Evolutionary conservation across 2,797 vertebrate genomes (phyloP).

Genomic region (Enteromius fasciolatus): DNA sequence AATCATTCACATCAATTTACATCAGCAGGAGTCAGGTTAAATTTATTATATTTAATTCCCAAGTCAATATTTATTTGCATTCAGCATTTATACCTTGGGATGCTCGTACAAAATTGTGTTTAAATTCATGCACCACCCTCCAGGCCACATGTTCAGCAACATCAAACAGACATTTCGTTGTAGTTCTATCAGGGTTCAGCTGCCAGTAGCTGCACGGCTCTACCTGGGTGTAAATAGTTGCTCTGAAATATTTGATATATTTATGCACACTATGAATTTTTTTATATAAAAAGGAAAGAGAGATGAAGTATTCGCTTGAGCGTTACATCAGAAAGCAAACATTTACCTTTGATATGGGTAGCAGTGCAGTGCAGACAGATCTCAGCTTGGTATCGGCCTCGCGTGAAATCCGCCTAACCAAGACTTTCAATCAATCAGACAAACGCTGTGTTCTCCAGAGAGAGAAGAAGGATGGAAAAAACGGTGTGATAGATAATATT

Average conservation of each 20-base stretch:
- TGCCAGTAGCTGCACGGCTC: too few species aligned
- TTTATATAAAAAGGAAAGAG: neutral
- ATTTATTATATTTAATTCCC: neutral
- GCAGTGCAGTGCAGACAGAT: neutral
- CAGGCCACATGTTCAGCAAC: neutral
- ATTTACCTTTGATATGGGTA: conserved; percentile 22
- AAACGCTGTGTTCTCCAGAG: neutral
- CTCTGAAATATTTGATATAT: conserved; percentile 19
- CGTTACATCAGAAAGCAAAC: conserved; percentile 5
- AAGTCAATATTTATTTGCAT: neutral
- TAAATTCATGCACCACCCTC: neutral
- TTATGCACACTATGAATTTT: neutral
- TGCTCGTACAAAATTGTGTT: neutral
- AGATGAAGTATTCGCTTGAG: conserved; percentile 6
- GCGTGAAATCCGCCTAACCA: conserved; percentile 4
- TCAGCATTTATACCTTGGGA: neutral
- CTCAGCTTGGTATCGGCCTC: conserved; percentile 25
- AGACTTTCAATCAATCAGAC: conserved; percentile 32
- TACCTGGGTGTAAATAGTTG: neutral
- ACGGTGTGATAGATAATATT: conserved; percentile 17
- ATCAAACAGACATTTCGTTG: neutral
- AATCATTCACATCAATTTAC: neutral
- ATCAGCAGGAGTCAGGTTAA: neutral
- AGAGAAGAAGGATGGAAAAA: neutral
- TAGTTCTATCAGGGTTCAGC: neutral